A percentile compares a stretch with the other conserved stretches of the same genome.
phyloP scores from a whole-genome alignment of 2,888 invertebrate species.

The Ypsolopha scabrella region DNA sequence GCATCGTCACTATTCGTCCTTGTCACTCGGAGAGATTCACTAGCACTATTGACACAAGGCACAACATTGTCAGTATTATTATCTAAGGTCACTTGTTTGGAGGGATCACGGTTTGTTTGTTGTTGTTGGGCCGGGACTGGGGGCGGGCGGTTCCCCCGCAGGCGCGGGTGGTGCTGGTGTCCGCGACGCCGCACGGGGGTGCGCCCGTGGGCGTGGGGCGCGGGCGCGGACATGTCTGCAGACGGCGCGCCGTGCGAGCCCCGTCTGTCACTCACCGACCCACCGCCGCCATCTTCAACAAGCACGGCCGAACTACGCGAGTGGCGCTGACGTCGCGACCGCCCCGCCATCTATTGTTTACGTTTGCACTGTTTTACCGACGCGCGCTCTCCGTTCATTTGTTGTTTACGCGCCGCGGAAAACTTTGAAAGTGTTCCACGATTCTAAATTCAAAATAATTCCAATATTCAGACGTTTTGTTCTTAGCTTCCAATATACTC shows the following conservation, averaged over 20 bases:
- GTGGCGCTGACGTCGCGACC: conserved; percentile 50
- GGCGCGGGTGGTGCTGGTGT: conserved; percentile 81
- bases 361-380: conserved; percentile 49
- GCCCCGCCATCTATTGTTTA: conserved; percentile 47
- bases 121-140: conserved; percentile 33
- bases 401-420: conserved; percentile 30
- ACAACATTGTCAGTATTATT: conserved; percentile 59
- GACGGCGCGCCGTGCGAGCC: conserved; percentile 51
- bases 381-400: conserved; percentile 17
- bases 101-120: conserved; percentile 31
- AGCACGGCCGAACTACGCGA: conserved; percentile 18
- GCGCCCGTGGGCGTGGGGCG: conserved; percentile 70
- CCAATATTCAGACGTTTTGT: too few species aligned
- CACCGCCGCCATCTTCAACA: conserved; percentile 73
- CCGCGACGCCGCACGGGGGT: conserved; percentile 75
- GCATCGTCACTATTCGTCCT: conserved; percentile 69
- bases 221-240: conserved; percentile 70
- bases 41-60: conserved; percentile 69
- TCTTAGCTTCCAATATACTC: too few species aligned
- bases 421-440: conserved; percentile 19
- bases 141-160: conserved; percentile 72
- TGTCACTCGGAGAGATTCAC: conserved; percentile 68
- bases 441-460: neutral
- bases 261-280: conserved; percentile 36
- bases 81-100: conserved; percentile 60